phyloP scores from a whole-genome alignment of 2,113 vertebrate species.

The Pelmatolapia mariae region DNA sequence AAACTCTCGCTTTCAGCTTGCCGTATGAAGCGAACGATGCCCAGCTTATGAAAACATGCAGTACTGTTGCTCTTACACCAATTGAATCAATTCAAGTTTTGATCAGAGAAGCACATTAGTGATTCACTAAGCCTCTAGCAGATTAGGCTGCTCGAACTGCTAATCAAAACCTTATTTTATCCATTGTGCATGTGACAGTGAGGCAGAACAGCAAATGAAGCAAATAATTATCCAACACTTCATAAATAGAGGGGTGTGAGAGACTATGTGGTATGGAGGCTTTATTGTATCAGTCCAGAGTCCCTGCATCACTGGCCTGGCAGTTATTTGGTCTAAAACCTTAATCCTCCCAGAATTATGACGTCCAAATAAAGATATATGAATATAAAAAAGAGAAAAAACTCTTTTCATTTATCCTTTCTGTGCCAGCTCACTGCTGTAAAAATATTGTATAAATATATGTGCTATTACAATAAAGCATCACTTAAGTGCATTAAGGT shows the following conservation, averaged over 20 bases:
- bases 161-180: slow-evolving; percentile 18
- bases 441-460: not conserved
- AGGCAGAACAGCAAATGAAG: slow-evolving; percentile 23
- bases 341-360: not conserved
- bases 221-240: slow-evolving; percentile 28
- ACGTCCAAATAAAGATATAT: not conserved
- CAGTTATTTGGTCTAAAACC: not conserved
- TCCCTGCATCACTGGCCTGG: not conserved
- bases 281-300: not conserved
- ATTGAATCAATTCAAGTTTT: slow-evolving; percentile 28
- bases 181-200: slow-evolving; percentile 4
- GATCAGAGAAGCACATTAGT: slow-evolving; percentile 12
- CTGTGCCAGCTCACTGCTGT: not conserved
- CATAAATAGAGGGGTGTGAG: not conserved
- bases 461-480: not conserved
- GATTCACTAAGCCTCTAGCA: not conserved
- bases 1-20: slow-evolving; percentile 3
- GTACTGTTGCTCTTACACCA: not conserved
- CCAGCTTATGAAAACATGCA: slow-evolving; percentile 10
- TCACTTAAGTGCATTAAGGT: not conserved
- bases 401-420: not conserved
- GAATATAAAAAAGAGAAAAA: not conserved
- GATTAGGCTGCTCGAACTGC: slow-evolving; percentile 11
- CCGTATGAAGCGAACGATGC: not conserved
- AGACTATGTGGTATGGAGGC: not conserved